These are phyloP conservation scores for Condylostylus longicornis DNA, from an alignment of 1,140 invertebrate species.

Conservation along the genomic window DNA sequence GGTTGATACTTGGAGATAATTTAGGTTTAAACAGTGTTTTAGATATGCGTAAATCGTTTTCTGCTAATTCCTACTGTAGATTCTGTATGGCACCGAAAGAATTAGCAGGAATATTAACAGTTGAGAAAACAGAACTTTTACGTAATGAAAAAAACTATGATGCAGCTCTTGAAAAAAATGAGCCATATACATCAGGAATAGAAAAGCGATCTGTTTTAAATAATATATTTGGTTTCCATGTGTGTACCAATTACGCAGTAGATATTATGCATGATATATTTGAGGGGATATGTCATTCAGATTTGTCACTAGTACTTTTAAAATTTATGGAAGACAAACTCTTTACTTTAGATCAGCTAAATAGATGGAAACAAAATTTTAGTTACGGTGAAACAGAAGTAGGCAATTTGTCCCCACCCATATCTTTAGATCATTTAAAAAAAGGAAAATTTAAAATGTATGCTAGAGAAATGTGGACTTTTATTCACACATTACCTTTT, in stretches of 20 bases:
- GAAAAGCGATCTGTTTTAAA: neutral
- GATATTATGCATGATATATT: conserved; percentile 2
- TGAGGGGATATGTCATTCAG: neutral
- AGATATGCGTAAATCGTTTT: too few species aligned
- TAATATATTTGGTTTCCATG: neutral
- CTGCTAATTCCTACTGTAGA: neutral
- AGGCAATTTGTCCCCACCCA: neutral
- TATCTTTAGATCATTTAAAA: neutral
- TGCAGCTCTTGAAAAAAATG: neutral
- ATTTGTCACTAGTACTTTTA: neutral
- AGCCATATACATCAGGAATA: neutral
- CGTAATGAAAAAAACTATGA: neutral
- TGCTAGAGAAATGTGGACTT: neutral
- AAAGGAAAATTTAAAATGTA: neutral
- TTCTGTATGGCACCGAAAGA: neutral
- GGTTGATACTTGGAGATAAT: too few species aligned
- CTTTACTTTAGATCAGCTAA: neutral
- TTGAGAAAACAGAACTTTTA: neutral
- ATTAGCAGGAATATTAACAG: neutral
- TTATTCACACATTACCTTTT: neutral
- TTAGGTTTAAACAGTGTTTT: too few species aligned
- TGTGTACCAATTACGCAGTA: neutral
- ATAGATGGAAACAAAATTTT: neutral
- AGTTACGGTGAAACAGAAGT: neutral
- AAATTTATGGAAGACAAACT: neutral